A percentile compares a stretch with the other conserved stretches of the same genome.
phyloP scores from a whole-genome alignment of 2,113 vertebrate species.

The Pseudorectes ferrugineus region DNA sequence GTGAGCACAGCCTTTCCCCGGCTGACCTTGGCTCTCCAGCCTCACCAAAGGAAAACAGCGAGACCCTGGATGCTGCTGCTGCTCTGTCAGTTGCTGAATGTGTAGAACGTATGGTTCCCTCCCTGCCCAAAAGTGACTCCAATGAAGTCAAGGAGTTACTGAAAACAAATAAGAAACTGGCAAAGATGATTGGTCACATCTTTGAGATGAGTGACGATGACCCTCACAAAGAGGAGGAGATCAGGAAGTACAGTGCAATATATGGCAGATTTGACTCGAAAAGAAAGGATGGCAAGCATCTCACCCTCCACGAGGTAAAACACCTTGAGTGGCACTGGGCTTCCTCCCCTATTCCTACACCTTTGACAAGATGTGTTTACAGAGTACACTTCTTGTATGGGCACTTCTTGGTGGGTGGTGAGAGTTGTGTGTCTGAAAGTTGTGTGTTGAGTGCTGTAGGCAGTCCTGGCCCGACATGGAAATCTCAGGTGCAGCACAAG shows the following conservation, averaged over 20 bases:
- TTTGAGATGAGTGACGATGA: slow-evolving; percentile 93
- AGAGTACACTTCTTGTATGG: rapidly evolving
- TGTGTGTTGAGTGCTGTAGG: not conserved
- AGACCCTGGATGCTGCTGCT: slow-evolving; percentile 86
- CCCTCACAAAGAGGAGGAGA: slow-evolving; percentile 90
- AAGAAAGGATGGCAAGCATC: slow-evolving; percentile 94
- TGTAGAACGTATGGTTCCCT: slow-evolving; percentile 88
- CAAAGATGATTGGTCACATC: slow-evolving; percentile 97
- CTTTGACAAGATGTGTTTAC: not conserved
- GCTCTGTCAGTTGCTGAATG: slow-evolving; percentile 92
- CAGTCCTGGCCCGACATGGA: not conserved
- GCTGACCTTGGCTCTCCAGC: slow-evolving; percentile 90
- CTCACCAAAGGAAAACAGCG: slow-evolving; percentile 88
- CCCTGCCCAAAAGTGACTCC: slow-evolving; percentile 81
- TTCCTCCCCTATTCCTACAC: not conserved
- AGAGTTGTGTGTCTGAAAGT: not conserved
- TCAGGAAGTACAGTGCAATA: slow-evolving; percentile 98
- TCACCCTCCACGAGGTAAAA: slow-evolving; percentile 94
- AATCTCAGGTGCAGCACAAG: not conserved
- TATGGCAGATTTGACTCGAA: slow-evolving; percentile 98
- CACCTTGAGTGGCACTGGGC: not conserved
- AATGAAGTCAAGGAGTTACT: slow-evolving; percentile 87
- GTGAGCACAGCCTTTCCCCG: slow-evolving; percentile 88
- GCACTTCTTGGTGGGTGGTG: rapidly evolving
- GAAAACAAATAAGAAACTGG: slow-evolving; percentile 94